phyloP scores from a whole-genome alignment of 2,888 invertebrate species.

The Corbicula japonica region DNA sequence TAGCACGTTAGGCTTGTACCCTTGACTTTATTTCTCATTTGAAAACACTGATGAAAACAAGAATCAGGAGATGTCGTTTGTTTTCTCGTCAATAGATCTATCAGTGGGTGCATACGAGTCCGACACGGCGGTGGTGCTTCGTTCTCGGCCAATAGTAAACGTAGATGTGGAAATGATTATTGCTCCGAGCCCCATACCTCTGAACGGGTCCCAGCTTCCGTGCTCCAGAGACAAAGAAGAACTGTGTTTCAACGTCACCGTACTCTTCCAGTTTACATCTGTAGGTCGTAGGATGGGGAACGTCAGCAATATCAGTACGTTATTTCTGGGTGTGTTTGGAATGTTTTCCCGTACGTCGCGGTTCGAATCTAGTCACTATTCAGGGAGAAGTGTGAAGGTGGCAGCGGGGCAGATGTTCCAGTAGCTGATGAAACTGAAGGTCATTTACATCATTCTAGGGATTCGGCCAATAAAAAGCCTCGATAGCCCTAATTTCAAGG shows the following conservation, averaged over 20 bases:
- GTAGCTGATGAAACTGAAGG: too few species aligned
- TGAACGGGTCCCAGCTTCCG: constrained; percentile 15
- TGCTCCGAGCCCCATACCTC: constrained; percentile 54
- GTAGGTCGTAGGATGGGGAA: constrained; percentile 22
- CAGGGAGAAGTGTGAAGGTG: too few species aligned
- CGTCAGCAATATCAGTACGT: constrained; percentile 22
- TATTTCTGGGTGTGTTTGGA: neutral
- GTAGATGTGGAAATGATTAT: constrained; percentile 32
- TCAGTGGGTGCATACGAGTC: constrained; percentile 58
- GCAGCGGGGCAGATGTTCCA: too few species aligned
- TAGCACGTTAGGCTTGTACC: too few species aligned
- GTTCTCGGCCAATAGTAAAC: constrained; percentile 50
- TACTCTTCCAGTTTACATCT: constrained; percentile 5
- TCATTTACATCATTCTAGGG: too few species aligned
- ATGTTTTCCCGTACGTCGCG: too few species aligned
- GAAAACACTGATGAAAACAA: too few species aligned
- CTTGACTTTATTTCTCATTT: too few species aligned
- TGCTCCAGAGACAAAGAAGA: constrained; percentile 32
- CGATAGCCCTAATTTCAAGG: too few species aligned
- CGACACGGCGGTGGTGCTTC: constrained; percentile 47
- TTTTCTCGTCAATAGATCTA: constrained; percentile 40
- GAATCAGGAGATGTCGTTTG: too few species aligned
- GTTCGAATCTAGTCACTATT: too few species aligned
- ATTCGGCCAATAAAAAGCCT: too few species aligned
- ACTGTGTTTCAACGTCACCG: constrained; percentile 42